Percentiles rank a stretch among this genome's conserved stretches.
These are phyloP conservation scores for Cryptoprocta ferox DNA, from an alignment of 2,797 vertebrate genomes.

Conservation along the genomic window DNA sequence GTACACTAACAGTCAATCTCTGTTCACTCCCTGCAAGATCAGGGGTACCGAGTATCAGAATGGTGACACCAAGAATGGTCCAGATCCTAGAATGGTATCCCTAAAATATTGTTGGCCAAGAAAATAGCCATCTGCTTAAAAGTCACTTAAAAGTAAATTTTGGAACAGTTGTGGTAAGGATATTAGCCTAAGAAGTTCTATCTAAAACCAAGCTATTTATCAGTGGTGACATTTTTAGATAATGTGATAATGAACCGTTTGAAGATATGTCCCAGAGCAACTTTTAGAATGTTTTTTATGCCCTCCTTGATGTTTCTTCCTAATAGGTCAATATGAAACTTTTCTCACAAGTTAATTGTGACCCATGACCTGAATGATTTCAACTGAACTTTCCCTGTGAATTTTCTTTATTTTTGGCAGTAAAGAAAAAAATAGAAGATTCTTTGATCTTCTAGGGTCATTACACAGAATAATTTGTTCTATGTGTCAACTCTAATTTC, in stretches of 20 bases:
- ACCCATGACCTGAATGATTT: not conserved
- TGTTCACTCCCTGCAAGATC: not conserved
- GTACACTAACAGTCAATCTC: not conserved
- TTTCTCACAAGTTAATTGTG: not conserved
- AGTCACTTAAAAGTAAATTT: not conserved
- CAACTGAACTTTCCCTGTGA: not conserved
- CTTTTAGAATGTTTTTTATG: not conserved
- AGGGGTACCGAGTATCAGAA: not conserved
- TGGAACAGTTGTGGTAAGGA: not conserved
- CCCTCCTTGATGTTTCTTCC: not conserved
- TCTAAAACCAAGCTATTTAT: not conserved
- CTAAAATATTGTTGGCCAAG: not conserved
- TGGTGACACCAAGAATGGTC: not conserved
- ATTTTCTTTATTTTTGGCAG: not conserved
- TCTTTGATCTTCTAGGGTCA: conserved; percentile 14
- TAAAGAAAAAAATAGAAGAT: not conserved
- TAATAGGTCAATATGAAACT: not conserved
- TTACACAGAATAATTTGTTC: not conserved
- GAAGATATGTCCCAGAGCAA: not conserved
- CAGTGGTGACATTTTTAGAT: not conserved
- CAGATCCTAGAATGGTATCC: not conserved
- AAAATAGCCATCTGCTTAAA: not conserved
- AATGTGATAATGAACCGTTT: not conserved
- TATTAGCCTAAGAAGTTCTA: not conserved
- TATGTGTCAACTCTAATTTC: not conserved